Base-by-base conservation (phyloP, 2,888 invertebrate genomes). In the Agrochola circellaris region DNA sequence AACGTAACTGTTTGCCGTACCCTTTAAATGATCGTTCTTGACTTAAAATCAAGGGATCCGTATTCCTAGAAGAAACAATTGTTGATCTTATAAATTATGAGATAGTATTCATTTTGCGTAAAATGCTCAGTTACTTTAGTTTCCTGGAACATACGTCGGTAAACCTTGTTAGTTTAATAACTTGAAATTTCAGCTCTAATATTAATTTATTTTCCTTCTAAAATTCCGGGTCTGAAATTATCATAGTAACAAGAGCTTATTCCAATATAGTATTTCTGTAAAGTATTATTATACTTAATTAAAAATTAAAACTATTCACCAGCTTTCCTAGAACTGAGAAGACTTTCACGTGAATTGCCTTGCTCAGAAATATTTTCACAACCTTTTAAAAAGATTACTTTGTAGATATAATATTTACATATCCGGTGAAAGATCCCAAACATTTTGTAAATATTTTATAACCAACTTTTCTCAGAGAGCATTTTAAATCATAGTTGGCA, bases 401-500 rank as follows among this genome's bases (percentile, higher is more conserved):
- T 23, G 54, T 73, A 54, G 34, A 79, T 78, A 48, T 72, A 65
- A 65, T 67, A 75, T 85, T 83, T 75, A 79, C 77, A 79, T 79
- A 81, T 73, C 58, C 61, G 48, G 71, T 75, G 75, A 65, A 86
- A 76, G 61, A 83, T 77, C 80, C 79, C 71, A 70, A 82, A 75
- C 69, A 76, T 80, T 87, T 81, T 83, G 64, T 83, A 81, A 86
- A 81, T 81, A 81, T 79, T 79, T 83, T 76, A 81, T 67, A 58
- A 34, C 60, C 45, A 69, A 75, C 73, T 78, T 68, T 23, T 77
- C n/a, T 75, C 64, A 72, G 74, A 82, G 71, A 76, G 73, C 68
- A 83, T 86, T 88, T 83, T 88, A 79, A 81, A 83, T 86, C 83
- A 83, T 75, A 85, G 81, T 77, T 81, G 83, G 83, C 77, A 83